Base-by-base conservation (phyloP, 2,888 invertebrate species). In the Drosophila rubida region DNA sequence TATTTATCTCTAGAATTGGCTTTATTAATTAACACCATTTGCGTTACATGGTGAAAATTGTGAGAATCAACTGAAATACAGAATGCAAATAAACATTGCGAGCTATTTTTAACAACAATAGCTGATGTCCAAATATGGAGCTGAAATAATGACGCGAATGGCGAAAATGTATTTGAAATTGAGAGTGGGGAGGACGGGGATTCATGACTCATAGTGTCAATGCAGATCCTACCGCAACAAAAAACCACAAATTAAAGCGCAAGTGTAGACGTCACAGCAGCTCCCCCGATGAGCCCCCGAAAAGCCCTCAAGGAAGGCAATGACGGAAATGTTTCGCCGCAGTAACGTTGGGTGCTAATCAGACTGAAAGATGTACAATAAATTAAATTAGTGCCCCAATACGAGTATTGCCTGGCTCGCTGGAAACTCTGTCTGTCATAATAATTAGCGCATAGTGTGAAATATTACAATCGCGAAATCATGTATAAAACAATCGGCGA, bases 151-250 rank as follows among this genome's bases (percentile, higher is more conserved):
- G 39, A 55, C 61, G 46, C 22, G 41, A 39, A 22, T 13, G 46
- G 55, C 37, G 46, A 46, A 53, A 25, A 27, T 11, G n/a, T 30
- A 30, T 41, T 8, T 22, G 9, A 11, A 22, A 44, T 27, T 22
- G 22, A 23, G 13, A 8, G 14, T 5, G 8, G 22, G 30, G 0
- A 13, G n/a, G 30, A 3, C 4, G 19, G 1, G 13, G 11, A 1
- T 9, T n/a, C 25, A 11, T 72, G 73, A 74, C 2, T 82, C 75
- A 78, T 35, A 49, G 16, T 9, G 23, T 23, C 27, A 30, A n/a
- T 13, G 7, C 32, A 19, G 45, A 37, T 48, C 75, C 80, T 78
- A 78, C 78, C 81, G 49, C 75, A 83, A 84, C 85, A 80, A 75
- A 54, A 63, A 51, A 45, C 48, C 71, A 50, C 67, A 68, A 79